Percentiles rank a stretch among this genome's conserved stretches.
These are phyloP conservation scores for Amphipyra berbera DNA, from an alignment of 2,888 invertebrate genomes.

Conservation along the genomic window DNA sequence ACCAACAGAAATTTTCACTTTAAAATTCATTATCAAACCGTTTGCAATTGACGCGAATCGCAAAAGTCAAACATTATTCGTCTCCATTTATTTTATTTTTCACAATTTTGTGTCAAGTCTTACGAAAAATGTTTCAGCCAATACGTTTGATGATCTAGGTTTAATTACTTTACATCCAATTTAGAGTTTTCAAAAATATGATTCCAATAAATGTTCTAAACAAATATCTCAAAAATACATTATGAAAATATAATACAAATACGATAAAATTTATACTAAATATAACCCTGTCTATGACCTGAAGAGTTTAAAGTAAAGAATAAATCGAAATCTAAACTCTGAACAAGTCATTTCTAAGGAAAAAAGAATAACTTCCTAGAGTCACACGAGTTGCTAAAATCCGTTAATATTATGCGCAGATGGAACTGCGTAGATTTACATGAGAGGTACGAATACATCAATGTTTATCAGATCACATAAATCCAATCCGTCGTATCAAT, in stretches of 20 bases:
- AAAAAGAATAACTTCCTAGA: slow-evolving; percentile 56
- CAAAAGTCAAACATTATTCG: slow-evolving; percentile 58
- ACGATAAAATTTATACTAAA: slow-evolving; percentile 90
- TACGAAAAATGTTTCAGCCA: slow-evolving; percentile 71
- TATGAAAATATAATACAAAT: slow-evolving; percentile 90
- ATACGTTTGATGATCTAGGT: slow-evolving; percentile 81
- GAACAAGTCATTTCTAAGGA: slow-evolving; percentile 84
- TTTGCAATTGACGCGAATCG: slow-evolving; percentile 52
- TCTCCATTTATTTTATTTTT: slow-evolving; percentile 55
- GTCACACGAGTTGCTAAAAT: slow-evolving; percentile 47
- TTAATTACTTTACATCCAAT: slow-evolving; percentile 81
- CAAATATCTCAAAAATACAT: slow-evolving; percentile 89
- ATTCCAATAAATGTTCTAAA: slow-evolving; percentile 88
- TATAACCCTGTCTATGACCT: slow-evolving; percentile 90
- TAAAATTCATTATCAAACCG: slow-evolving; percentile 53
- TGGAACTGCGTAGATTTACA: slow-evolving; percentile 23
- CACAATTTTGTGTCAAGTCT: slow-evolving; percentile 50
- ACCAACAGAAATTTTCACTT: slow-evolving; percentile 46
- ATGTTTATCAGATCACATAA: slow-evolving; percentile 4
- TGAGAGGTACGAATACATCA: slow-evolving; percentile 13
- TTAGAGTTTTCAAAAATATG: slow-evolving; percentile 89
- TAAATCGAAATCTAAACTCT: slow-evolving; percentile 83
- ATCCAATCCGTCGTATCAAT: slow-evolving; percentile 19
- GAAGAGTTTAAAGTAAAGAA: slow-evolving; percentile 86
- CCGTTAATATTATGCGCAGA: slow-evolving; percentile 24